These are phyloP conservation scores for Thunnus thynnus DNA, from an alignment of 2,113 vertebrate genomes.

Conservation along the genomic window DNA sequence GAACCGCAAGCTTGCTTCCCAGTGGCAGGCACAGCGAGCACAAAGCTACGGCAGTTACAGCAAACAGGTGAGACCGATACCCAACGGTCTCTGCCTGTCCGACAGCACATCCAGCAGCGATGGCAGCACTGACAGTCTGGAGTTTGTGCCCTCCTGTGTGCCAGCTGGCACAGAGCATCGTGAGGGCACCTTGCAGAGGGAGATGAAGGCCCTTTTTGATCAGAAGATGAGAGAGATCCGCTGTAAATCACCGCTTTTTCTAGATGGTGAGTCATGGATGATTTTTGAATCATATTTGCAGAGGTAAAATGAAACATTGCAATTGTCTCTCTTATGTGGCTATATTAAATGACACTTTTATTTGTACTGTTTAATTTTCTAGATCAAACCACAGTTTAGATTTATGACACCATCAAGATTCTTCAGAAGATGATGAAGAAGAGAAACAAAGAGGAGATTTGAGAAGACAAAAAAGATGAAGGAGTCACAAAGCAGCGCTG, in stretches of 20 bases:
- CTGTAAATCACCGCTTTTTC: conserved; percentile 93
- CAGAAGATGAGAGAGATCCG: conserved; percentile 95
- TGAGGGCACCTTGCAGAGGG: conserved; percentile 93
- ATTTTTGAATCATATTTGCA: background rate
- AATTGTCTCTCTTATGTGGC: background rate
- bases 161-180: conserved; percentile 81
- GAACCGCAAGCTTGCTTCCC: conserved; percentile 75
- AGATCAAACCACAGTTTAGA: conserved; percentile 51
- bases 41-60: conserved; percentile 81
- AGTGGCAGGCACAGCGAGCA: conserved; percentile 79
- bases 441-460: conserved; percentile 9
- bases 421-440: conserved; percentile 10
- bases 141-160: conserved; percentile 77
- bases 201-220: conserved; percentile 95
- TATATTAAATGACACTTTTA: background rate
- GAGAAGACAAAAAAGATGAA: background rate
- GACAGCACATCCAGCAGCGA: conserved; percentile 90
- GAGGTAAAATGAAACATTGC: background rate
- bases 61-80: conserved; percentile 78
- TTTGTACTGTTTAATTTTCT: conserved; percentile 3
- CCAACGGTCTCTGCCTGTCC: conserved; percentile 82
- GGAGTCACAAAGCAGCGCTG: background rate
- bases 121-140: conserved; percentile 86
- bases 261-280: conserved; percentile 86
- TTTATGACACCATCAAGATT: conserved; percentile 6